A percentile compares a stretch with the other conserved stretches of the same genome.
These are phyloP conservation scores for Pocillopora meandrina DNA, from an alignment of 92 coral and sea anemone genomes.

Conservation along the genomic window DNA sequence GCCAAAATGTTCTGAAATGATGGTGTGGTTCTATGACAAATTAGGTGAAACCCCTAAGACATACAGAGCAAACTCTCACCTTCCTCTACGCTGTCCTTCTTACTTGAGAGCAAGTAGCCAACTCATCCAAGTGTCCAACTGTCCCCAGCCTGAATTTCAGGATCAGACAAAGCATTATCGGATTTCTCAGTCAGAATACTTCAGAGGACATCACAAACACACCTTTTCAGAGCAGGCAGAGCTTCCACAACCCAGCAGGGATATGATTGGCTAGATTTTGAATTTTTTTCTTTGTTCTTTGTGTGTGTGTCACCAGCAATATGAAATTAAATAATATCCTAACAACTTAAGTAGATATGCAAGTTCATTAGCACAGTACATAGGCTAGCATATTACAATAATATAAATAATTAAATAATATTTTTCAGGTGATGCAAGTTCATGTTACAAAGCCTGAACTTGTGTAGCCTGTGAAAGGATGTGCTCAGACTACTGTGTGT, in stretches of 20 bases:
- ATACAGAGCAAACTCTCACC: neutral
- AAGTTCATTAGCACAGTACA: neutral
- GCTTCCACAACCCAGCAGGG: neutral
- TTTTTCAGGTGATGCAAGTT: neutral
- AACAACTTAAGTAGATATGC: neutral
- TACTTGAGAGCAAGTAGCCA: slow-evolving; percentile 4
- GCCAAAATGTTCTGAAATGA: neutral
- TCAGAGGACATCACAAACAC: slow-evolving; percentile 7
- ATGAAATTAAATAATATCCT: neutral
- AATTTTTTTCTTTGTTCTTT: neutral
- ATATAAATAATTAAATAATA: neutral
- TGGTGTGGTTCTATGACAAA: neutral
- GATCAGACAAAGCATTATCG: slow-evolving; percentile 1
- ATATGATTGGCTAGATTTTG: neutral
- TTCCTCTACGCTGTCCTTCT: neutral
- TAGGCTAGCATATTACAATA: neutral
- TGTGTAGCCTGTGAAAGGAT: too few relatives aligned
- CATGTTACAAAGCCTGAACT: neutral
- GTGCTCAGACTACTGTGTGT: too few relatives aligned
- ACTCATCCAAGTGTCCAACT: slow-evolving; percentile 12
- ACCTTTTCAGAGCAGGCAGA: neutral
- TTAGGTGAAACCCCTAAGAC: neutral
- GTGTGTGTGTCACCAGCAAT: slow-evolving; percentile 1
- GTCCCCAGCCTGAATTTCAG: neutral
- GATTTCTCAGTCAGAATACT: slow-evolving; percentile 16